Conservation (phyloP, 1,140 invertebrate genomes). For the Euwallacea similis region DNA sequence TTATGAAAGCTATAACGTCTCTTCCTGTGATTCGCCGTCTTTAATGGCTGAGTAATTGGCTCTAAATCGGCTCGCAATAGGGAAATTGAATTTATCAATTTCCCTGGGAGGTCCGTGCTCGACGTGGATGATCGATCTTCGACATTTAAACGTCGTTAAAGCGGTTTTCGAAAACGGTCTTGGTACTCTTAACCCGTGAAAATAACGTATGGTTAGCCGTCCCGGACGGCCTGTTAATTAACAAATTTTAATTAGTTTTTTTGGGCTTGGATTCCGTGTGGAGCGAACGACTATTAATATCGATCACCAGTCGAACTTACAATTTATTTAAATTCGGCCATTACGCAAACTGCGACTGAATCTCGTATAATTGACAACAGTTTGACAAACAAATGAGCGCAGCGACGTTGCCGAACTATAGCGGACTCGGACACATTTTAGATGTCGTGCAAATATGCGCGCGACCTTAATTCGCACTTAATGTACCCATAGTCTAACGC, state of each 20-base stretch:
- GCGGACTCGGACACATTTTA: no score
- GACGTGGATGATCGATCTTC: background rate
- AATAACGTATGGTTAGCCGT: slow-evolving; percentile 12
- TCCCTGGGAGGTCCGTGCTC: background rate
- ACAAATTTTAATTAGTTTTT: slow-evolving; percentile 23
- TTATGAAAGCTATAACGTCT: background rate
- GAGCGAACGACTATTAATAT: slow-evolving; percentile 21
- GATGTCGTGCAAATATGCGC: no score
- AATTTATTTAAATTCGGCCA: slow-evolving; percentile 22
- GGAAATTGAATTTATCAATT: background rate
- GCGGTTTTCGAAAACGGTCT: background rate
- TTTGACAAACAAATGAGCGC: no score
- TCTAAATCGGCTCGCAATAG: no score
- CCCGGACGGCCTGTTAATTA: slow-evolving; percentile 17
- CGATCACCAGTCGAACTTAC: slow-evolving; percentile 17
- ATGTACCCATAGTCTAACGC: no score
- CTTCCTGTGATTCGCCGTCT: background rate
- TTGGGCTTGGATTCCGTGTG: slow-evolving; percentile 13
- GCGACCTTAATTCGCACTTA: no score
- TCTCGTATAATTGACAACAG: no score
- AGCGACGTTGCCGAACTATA: no score
- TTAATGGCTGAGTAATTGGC: background rate
- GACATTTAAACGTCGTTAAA: background rate
- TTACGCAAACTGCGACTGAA: slow-evolving; percentile 11
- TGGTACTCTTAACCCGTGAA: slow-evolving; percentile 20